Percentiles rank a stretch among this genome's conserved stretches.
Conservation (phyloP, 2,797 vertebrate species). For the Pantherophis alleghaniensis region DNA sequence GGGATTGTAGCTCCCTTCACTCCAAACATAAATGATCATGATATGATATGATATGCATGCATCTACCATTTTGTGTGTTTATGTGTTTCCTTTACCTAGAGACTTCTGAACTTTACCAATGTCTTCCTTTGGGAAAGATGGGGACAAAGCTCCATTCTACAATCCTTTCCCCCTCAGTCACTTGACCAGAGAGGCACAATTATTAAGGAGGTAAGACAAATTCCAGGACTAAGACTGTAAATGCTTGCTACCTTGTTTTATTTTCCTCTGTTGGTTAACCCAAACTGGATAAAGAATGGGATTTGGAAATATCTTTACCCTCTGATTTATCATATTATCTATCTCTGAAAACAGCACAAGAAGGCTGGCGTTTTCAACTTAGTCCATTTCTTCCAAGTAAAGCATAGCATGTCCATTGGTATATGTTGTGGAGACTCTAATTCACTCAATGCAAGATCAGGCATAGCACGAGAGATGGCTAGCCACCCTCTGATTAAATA, state of each 20-base stretch:
- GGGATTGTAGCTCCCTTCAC: background rate
- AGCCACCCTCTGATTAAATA: background rate
- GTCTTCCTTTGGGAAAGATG: background rate
- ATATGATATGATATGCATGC: background rate
- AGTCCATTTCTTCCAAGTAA: background rate
- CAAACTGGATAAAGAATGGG: background rate
- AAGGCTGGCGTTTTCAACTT: background rate
- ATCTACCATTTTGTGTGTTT: background rate
- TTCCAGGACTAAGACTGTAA: background rate
- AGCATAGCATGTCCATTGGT: background rate
- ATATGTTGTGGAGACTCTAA: background rate
- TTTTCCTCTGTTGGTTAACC: background rate
- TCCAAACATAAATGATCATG: background rate
- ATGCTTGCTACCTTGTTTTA: background rate
- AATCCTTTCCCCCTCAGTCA: background rate
- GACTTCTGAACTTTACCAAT: background rate
- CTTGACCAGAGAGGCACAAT: background rate
- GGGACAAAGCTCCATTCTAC: background rate
- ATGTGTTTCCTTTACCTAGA: background rate
- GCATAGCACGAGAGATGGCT: background rate
- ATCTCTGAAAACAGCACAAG: background rate
- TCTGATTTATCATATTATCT: background rate
- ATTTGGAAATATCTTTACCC: background rate
- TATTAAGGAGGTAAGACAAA: background rate
- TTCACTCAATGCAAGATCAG: background rate